Base-by-base conservation (phyloP, 1,140 invertebrate genomes). In the Caenorhabditis brenneri region DNA sequence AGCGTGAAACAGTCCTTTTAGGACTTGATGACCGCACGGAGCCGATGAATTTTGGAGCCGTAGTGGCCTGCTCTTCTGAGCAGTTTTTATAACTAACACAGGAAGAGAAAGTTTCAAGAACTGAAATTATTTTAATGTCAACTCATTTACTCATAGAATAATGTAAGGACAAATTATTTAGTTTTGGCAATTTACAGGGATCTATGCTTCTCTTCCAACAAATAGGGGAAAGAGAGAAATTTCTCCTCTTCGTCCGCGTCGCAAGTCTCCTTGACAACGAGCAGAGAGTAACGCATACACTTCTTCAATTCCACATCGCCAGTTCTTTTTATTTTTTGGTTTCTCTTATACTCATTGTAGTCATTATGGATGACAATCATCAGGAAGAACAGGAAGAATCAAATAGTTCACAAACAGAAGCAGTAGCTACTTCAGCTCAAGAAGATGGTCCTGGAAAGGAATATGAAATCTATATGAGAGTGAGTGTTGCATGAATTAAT, bases 401-500 rank as follows among this genome's bases (percentile, higher is more conserved):
- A 9, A 39, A 36, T 33, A 19, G 9, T n/a, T 15, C 33, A 0
- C 65, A 74, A 24, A 4, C 65, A 7, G 65, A 74, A 12, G 3
- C 33, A 22, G n/a, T 24, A 7, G 6, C 7, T 24, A 3, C 9
- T 2, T 10, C 29, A 74, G 10, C n/a, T 22, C 9, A 29, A 12
- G 65, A 49, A 31, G 82, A 83, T 27, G 82, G 82, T 6, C 82
- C 82, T 9, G 82, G 82, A n/a, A 78, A 55, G 24, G 78, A 80
- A 22, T 83, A 83, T 39, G 82, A 83, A 48, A 24, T 83, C 19
- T 83, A 55, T 79, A 65, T 60, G 16, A 53, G 29, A 24, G 65
- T 42, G n/a, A 74, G 65, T 42, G 12, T 42, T 10, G 4, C 5
- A 27, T 58, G 91, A 46, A 7, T 79, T 93, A 48, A 95, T 97